These are phyloP conservation scores for Gambelia wislizenii DNA, from an alignment of 2,797 vertebrate genomes.

Conservation along the genomic window DNA sequence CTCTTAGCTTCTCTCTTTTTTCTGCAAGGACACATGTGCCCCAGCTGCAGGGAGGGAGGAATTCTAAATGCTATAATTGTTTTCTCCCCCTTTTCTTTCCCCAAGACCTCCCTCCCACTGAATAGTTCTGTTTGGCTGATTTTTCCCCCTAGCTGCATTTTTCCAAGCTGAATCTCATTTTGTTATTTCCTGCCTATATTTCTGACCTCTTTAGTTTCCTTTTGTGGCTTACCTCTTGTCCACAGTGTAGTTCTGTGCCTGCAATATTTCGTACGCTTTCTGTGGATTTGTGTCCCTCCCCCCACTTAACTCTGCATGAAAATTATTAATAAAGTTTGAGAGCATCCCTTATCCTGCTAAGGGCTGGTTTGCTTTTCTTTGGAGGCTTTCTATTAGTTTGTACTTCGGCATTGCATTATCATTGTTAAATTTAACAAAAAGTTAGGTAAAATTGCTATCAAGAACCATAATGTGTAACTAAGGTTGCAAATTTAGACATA, in stretches of 20 bases:
- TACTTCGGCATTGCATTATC: not conserved
- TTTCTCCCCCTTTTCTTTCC: not conserved
- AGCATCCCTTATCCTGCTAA: constrained; percentile 8
- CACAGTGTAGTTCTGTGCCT: not conserved
- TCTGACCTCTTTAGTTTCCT: constrained; percentile 29
- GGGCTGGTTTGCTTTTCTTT: not conserved
- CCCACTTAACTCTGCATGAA: not conserved
- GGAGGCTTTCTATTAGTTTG: not conserved
- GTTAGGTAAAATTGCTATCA: not conserved
- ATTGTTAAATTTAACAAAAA: not conserved
- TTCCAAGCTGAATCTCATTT: constrained; percentile 41
- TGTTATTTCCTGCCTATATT: constrained; percentile 51
- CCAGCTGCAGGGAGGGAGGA: not conserved
- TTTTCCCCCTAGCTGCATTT: constrained; percentile 33
- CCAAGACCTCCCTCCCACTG: constrained; percentile 34
- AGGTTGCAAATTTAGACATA: not conserved
- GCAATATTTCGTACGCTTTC: not conserved
- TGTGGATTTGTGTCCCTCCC: not conserved
- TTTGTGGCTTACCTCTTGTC: accelerated
- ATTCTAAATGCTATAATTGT: constrained; percentile 44
- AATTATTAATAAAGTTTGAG: constrained; percentile 7
- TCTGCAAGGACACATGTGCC: constrained; percentile 10
- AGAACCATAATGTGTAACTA: not conserved
- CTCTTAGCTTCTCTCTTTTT: not conserved
- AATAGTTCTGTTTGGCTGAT: not conserved